Evolutionary conservation across 1,140 invertebrate genomes (phyloP).

Genomic region (Hetaerina americana): DNA sequence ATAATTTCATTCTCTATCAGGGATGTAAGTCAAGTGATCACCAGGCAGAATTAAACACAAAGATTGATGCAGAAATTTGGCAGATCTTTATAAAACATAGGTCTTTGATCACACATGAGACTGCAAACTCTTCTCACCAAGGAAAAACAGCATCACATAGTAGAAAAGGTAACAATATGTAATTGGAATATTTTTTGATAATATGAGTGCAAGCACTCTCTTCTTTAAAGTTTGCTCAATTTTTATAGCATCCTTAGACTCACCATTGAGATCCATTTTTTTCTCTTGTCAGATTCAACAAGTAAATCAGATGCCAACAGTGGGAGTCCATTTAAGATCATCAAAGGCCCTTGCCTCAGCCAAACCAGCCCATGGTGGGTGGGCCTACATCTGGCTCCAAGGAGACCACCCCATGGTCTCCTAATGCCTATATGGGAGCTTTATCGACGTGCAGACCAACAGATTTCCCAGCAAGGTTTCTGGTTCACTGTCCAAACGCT

Average conservation of each 20-base stretch:
- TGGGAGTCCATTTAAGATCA: too few relatives aligned
- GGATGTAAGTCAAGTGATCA: background rate
- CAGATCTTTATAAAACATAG: background rate
- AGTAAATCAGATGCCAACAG: too few relatives aligned
- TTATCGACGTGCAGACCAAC: background rate
- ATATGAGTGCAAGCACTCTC: too few relatives aligned
- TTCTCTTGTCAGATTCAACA: too few relatives aligned
- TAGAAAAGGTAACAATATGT: background rate
- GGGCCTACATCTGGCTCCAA: background rate
- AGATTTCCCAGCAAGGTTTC: background rate
- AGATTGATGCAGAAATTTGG: background rate
- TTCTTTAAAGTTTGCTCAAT: too few relatives aligned
- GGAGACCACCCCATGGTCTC: background rate
- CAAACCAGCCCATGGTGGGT: background rate
- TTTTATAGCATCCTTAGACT: too few relatives aligned
- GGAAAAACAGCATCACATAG: background rate
- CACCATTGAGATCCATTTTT: too few relatives aligned
- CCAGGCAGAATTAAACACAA: background rate
- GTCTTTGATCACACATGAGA: background rate
- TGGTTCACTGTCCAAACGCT: too few relatives aligned
- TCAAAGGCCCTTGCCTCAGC: too few relatives aligned
- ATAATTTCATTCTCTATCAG: background rate
- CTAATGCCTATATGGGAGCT: background rate
- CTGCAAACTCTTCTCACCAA: background rate
- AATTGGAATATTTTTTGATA: too few relatives aligned